Evolutionary conservation across 37 sponge, comb jelly and placozoan genomes (phyloP).

Genomic region (Axinella damicornis): DNA sequence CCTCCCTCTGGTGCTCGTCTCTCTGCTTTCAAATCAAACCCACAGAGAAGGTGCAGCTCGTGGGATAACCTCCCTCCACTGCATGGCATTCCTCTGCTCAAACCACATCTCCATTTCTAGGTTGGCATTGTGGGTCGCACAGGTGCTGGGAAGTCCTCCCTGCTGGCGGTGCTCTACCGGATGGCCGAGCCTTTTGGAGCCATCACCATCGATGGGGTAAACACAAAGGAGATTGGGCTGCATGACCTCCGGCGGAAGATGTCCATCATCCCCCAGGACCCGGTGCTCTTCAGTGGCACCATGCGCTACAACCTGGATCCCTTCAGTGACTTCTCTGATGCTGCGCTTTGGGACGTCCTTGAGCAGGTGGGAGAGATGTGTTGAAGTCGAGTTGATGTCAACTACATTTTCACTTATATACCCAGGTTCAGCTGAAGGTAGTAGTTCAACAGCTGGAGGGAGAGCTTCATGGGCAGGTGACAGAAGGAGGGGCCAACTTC

Average conservation of each 20-base stretch:
- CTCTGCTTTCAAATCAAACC: slow-evolving; percentile 61
- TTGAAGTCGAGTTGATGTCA: slow-evolving; percentile 56
- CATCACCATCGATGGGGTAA: slow-evolving; percentile 83
- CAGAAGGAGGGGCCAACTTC: too few relatives aligned
- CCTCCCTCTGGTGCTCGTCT: slow-evolving; percentile 61
- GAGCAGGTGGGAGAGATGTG: slow-evolving; percentile 78
- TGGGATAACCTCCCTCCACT: too few relatives aligned
- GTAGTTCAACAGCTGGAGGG: too few relatives aligned
- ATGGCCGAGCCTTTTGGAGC: slow-evolving; percentile 85
- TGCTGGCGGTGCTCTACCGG: slow-evolving; percentile 84
- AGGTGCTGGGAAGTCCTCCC: slow-evolving; percentile 96
- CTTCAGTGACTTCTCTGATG: slow-evolving; percentile 74
- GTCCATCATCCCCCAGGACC: slow-evolving; percentile 95
- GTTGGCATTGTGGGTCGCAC: slow-evolving; percentile 95
- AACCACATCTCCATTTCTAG: slow-evolving; percentile 19
- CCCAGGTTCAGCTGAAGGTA: too few relatives aligned
- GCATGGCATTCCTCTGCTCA: too few relatives aligned
- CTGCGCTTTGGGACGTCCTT: slow-evolving; percentile 82
- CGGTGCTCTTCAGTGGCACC: slow-evolving; percentile 91
- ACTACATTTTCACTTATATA: too few relatives aligned
- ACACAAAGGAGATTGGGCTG: slow-evolving; percentile 78
- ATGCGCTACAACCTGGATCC: slow-evolving; percentile 95
- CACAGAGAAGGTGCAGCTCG: slow-evolving; percentile 62
- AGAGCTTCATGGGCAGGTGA: too few relatives aligned
- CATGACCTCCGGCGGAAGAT: slow-evolving; percentile 83